Evolutionary conservation across 2,888 invertebrate species (phyloP), one percentile per base, ranked within the genome.

Genomic region (Eupithecia tripunctaria): DNA sequence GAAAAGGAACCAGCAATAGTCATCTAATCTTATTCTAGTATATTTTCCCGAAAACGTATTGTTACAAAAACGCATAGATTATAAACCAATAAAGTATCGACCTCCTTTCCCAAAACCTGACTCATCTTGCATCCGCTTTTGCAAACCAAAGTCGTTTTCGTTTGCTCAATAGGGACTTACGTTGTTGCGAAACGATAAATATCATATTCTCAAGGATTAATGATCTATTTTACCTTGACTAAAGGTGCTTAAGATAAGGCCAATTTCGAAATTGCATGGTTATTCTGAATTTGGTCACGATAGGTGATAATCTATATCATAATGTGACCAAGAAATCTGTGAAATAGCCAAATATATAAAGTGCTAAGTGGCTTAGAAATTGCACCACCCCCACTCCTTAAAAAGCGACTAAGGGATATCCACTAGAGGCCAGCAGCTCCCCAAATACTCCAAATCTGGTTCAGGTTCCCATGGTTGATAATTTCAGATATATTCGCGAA

Each of bases 81-180:
- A 18, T 60, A 29, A 60, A 60, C 60, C 51, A 21, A 56, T 14
- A 21, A n/a, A 60, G 6, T 18, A 7, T 18, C 60, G 60, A 60
- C 60, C 60, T 60, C 60, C 60, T 60, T 60, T 60, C 29, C 47
- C 56, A 25, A 29, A 60, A 29, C 18, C 27, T 60, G 60, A 60
- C 27, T 29, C 60, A 60, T 60, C 60, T 18, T 18, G 60, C 29
- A 18, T 60, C 60, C 60, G 67, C n/a, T n/a, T 68, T 21, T 71
- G 27, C 74, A 18, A 70, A 64, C 60, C 29, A 60, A 29, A 60
- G 25, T 10, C 25, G 14, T 56, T 56, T 38, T 18, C 29, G 60
- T 60, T 60, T 60, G 60, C 60, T 18, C 10, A 60, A 60, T 29
- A 60, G 8, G 60, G 29, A 60, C 18, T 68, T 65, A 29, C 29